phyloP scores from a whole-genome alignment of 1,140 invertebrate genomes.

The Cydia amplana region DNA sequence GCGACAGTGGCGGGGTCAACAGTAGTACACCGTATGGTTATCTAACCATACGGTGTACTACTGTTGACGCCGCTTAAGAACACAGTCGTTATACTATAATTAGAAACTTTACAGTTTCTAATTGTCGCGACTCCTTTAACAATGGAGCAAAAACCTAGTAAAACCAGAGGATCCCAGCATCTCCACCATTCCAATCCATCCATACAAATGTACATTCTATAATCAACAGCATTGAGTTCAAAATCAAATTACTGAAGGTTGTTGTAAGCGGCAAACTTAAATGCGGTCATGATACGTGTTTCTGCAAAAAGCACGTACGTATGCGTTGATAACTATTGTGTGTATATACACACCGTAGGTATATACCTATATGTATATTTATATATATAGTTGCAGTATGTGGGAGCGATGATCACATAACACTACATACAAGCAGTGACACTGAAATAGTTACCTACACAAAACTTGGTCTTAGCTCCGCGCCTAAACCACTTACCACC shows the following conservation, averaged over 20 bases:
- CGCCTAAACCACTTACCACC: no score
- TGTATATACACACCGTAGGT: no score
- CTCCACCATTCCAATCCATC: neutral
- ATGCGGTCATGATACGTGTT: constrained; percentile 1
- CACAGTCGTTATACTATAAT: neutral
- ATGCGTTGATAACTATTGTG: neutral
- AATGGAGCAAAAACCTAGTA: constrained; percentile 1
- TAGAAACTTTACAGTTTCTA: neutral
- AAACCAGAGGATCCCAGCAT: neutral
- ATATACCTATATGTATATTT: neutral
- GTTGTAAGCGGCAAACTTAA: neutral
- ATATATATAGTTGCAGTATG: neutral
- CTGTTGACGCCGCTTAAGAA: neutral
- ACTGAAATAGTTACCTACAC: neutral
- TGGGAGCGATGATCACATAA: neutral
- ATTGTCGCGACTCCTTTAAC: neutral
- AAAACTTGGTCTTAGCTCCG: no score
- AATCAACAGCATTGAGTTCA: neutral
- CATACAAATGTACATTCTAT: neutral
- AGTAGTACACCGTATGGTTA: no score
- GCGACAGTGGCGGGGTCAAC: no score
- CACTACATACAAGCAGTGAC: neutral
- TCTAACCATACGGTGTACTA: neutral
- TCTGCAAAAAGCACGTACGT: constrained; percentile 13
- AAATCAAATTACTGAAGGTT: neutral